phyloP scores from a whole-genome alignment of 2,888 invertebrate genomes.

The Polydrusus pterygomalis region DNA sequence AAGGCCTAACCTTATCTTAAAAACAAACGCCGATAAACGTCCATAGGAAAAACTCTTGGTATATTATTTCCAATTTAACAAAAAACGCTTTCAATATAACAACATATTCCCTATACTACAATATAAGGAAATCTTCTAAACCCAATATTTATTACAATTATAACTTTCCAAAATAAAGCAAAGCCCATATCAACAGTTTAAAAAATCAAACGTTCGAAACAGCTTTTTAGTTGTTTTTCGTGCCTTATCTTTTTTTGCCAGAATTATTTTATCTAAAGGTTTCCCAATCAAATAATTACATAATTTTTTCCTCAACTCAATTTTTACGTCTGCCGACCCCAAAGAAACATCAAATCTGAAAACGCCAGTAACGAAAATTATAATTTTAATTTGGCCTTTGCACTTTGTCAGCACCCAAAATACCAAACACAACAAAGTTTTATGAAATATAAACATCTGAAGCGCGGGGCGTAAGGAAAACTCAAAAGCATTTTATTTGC shows the following conservation, averaged over 20 bases:
- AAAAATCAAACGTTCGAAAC: too few relatives aligned
- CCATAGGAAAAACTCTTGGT: too few relatives aligned
- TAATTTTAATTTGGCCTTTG: constrained; percentile 55
- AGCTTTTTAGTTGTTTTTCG: too few relatives aligned
- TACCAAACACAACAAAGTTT: constrained; percentile 53
- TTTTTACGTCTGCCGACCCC: neutral
- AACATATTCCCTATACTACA: neutral
- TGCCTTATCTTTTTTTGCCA: neutral
- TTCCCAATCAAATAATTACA: neutral
- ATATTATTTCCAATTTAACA: too few relatives aligned
- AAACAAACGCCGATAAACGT: too few relatives aligned
- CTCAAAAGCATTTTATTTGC: constrained; percentile 49
- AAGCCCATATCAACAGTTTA: too few relatives aligned
- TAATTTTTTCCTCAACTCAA: neutral
- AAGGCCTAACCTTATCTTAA: too few relatives aligned
- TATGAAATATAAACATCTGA: constrained; percentile 56
- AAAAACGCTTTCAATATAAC: neutral
- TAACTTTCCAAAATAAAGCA: neutral
- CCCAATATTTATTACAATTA: neutral
- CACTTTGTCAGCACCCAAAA: constrained; percentile 43
- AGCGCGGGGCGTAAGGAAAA: constrained; percentile 38
- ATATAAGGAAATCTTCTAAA: too few relatives aligned
- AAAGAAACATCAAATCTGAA: constrained; percentile 20
- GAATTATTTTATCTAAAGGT: neutral
- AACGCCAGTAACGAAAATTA: constrained; percentile 49